phyloP scores from a whole-genome alignment of 2,888 invertebrate species.

The Drosophila rubida region DNA sequence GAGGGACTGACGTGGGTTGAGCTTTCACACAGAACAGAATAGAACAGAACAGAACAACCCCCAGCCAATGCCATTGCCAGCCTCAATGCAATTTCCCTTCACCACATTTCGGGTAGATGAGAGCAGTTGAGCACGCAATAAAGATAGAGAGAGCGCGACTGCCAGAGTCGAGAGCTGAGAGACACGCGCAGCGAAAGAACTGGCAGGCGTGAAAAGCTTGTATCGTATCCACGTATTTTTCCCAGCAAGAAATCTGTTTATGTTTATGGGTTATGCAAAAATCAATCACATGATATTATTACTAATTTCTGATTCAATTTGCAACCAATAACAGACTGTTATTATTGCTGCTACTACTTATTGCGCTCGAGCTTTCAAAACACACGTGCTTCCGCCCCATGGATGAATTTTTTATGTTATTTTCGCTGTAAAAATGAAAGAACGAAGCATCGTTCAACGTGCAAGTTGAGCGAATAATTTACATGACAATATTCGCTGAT shows the following conservation, averaged over 20 bases:
- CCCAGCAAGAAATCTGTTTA: constrained; percentile 29
- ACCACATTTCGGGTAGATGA: constrained; percentile 36
- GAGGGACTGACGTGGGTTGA: constrained; percentile 12
- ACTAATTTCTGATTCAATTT: background rate
- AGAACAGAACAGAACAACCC: constrained; percentile 67
- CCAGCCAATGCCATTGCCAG: constrained; percentile 82
- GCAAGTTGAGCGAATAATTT: constrained; percentile 44
- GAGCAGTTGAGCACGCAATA: constrained; percentile 17
- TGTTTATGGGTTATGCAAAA: constrained; percentile 44
- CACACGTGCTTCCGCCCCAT: constrained; percentile 38
- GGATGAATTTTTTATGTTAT: constrained; percentile 5
- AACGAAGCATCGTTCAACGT: constrained; percentile 34
- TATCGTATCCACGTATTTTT: constrained; percentile 18
- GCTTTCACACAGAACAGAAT: constrained; percentile 58
- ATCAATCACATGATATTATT: constrained; percentile 18
- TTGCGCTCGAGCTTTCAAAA: background rate
- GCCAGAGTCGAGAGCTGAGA: background rate
- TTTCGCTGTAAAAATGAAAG: constrained; percentile 9
- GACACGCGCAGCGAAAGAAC: background rate
- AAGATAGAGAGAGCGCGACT: background rate
- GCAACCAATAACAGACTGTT: background rate
- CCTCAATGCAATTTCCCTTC: constrained; percentile 78
- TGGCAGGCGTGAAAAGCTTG: constrained; percentile 43
- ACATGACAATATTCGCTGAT: constrained; percentile 43
- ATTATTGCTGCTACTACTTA: background rate